Evolutionary conservation across 1,140 invertebrate genomes (phyloP).

Genomic region (Zaprionus vittiger): DNA sequence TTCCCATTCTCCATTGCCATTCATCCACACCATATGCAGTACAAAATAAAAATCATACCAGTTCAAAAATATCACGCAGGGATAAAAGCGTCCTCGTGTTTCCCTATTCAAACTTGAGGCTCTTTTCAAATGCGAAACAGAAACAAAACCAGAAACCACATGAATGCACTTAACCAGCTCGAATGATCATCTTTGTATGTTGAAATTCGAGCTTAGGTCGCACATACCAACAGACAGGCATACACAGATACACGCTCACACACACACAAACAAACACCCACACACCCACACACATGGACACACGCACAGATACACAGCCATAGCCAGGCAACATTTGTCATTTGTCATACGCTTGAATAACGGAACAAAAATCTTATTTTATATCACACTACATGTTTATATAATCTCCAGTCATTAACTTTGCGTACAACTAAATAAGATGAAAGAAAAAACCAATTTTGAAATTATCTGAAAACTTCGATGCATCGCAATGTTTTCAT

Average conservation of each 20-base stretch:
- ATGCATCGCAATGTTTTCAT: conserved; percentile 58
- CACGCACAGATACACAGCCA: conserved; percentile 34
- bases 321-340: conserved; percentile 52
- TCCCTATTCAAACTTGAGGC: conserved; percentile 48
- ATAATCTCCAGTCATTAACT: conserved; percentile 84
- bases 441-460: conserved; percentile 44
- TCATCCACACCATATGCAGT: conserved; percentile 40
- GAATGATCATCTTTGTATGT: conserved; percentile 30
- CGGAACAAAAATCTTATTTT: conserved; percentile 62
- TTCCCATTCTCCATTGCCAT: conserved; percentile 57
- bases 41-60: conserved; percentile 32
- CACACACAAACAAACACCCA: conserved; percentile 1
- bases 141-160: conserved; percentile 23
- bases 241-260: conserved; percentile 20
- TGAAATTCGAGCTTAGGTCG: conserved; percentile 22
- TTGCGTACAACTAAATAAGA: conserved; percentile 63
- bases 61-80: conserved; percentile 4
- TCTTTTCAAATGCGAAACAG: conserved; percentile 71
- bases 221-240: conserved; percentile 35
- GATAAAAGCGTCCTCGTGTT: conserved; percentile 45
- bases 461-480: conserved; percentile 69
- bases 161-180: conserved; percentile 47
- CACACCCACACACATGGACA: conserved; percentile 14
- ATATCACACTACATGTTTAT: conserved; percentile 57
- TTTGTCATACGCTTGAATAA: conserved; percentile 67